Conservation (phyloP, 2,888 invertebrate species). For the Andrena bucephala region DNA sequence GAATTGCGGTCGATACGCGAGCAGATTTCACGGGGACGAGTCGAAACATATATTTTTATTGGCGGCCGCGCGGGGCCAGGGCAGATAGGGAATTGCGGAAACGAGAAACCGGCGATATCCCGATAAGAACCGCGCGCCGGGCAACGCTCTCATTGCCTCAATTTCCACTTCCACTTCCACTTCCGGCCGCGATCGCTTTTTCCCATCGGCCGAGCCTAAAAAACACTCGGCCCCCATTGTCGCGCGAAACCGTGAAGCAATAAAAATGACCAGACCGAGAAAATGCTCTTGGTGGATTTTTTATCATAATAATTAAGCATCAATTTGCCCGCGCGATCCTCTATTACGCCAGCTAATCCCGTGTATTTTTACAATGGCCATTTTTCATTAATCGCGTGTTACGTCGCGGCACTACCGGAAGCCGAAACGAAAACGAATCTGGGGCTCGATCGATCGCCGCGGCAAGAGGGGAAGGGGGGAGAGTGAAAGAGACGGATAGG, state of each 20-base stretch:
- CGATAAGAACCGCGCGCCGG: conserved; percentile 81
- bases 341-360: background rate
- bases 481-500: conserved; percentile 5
- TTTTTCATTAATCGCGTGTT: background rate
- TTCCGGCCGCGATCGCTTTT: conserved; percentile 80
- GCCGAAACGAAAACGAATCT: conserved; percentile 48
- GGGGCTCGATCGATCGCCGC: conserved; percentile 38
- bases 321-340: background rate
- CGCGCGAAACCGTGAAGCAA: conserved; percentile 51
- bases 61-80: conserved; percentile 53
- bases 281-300: background rate
- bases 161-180: conserved; percentile 84
- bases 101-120: conserved; percentile 82
- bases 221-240: conserved; percentile 65
- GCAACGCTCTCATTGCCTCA: conserved; percentile 83
- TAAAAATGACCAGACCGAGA: conserved; percentile 44
- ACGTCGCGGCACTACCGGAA: conserved; percentile 13
- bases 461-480: conserved; percentile 4
- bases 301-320: background rate
- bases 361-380: no score
- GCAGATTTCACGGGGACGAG: conserved; percentile 42
- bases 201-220: conserved; percentile 79
- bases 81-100: conserved; percentile 80
- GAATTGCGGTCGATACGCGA: conserved; percentile 36
- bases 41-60: conserved; percentile 71